Evolutionary conservation across 2,888 invertebrate genomes (phyloP).

Genomic region (Leucophora obtusa): DNA sequence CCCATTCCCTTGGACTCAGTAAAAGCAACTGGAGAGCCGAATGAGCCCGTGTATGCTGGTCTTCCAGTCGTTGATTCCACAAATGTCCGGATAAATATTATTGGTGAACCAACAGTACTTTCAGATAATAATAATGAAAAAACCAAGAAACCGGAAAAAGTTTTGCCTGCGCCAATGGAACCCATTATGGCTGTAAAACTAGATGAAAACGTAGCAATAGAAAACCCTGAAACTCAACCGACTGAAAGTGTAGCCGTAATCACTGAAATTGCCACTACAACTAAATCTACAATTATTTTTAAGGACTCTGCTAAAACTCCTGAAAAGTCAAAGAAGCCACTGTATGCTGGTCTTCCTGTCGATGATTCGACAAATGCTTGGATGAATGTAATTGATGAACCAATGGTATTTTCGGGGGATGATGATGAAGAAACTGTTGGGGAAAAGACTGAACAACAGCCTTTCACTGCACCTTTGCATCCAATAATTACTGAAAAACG

Average conservation of each 20-base stretch:
- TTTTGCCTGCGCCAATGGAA: too few species aligned
- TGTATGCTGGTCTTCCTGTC: slow-evolving; percentile 69
- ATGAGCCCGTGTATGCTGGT: slow-evolving; percentile 70
- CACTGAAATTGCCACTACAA: not conserved
- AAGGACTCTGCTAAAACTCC: not conserved
- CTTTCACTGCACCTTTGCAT: not conserved
- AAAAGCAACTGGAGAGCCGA: slow-evolving; percentile 57
- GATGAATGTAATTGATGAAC: slow-evolving; percentile 76
- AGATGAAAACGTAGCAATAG: slow-evolving; percentile 1
- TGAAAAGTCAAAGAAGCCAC: slow-evolving; percentile 20
- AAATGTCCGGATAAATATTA: slow-evolving; percentile 73
- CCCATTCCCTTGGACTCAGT: not conserved
- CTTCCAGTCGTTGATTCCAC: slow-evolving; percentile 73
- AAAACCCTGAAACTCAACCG: not conserved
- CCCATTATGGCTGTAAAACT: slow-evolving; percentile 2
- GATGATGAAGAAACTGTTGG: slow-evolving; percentile 71
- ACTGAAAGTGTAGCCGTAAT: not conserved
- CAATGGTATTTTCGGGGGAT: slow-evolving; percentile 75
- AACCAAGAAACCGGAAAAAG: too few species aligned
- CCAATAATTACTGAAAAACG: not conserved
- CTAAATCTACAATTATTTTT: not conserved
- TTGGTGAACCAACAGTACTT: slow-evolving; percentile 72
- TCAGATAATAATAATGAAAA: too few species aligned
- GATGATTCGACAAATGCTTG: slow-evolving; percentile 65
- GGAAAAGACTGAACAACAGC: not conserved